Conservation (phyloP, 2,888 invertebrate genomes). For the Clivina fossor region DNA sequence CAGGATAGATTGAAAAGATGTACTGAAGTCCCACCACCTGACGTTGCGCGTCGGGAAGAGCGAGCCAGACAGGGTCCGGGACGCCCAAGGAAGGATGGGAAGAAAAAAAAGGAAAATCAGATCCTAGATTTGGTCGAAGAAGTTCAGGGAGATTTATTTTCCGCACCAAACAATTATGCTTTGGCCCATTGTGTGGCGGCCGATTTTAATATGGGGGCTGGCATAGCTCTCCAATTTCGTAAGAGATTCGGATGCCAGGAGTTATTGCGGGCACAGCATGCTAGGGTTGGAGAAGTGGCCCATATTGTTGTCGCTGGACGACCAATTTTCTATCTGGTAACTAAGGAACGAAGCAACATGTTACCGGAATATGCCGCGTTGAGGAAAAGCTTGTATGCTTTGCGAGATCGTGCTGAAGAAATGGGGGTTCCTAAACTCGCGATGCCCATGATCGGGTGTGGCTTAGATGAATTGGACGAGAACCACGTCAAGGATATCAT, state of each 20-base stretch:
- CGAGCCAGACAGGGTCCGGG: not conserved
- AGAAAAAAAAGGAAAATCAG: not conserved
- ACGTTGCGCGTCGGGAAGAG: not conserved
- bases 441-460: conserved; percentile 63
- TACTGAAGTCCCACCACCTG: not conserved
- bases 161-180: not conserved
- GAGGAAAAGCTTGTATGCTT: conserved; percentile 29
- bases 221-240: conserved; percentile 12
- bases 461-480: conserved; percentile 61
- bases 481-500: conserved; percentile 53
- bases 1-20: not conserved
- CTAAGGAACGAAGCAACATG: not conserved
- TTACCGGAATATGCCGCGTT: not conserved
- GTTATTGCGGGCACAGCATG: not conserved
- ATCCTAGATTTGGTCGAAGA: not conserved
- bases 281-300: conserved; percentile 10
- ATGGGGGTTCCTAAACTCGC: conserved; percentile 54
- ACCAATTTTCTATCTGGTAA: conserved; percentile 6
- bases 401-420: conserved; percentile 48
- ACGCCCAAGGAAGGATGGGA: not conserved
- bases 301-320: not conserved
- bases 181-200: conserved; percentile 24
- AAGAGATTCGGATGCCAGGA: not conserved
- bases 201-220: conserved; percentile 11
- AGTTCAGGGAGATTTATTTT: not conserved